Conservation (phyloP, 30 jellyfish, hydroid and myxozoan species). For the Aurelia coerulea region DNA sequence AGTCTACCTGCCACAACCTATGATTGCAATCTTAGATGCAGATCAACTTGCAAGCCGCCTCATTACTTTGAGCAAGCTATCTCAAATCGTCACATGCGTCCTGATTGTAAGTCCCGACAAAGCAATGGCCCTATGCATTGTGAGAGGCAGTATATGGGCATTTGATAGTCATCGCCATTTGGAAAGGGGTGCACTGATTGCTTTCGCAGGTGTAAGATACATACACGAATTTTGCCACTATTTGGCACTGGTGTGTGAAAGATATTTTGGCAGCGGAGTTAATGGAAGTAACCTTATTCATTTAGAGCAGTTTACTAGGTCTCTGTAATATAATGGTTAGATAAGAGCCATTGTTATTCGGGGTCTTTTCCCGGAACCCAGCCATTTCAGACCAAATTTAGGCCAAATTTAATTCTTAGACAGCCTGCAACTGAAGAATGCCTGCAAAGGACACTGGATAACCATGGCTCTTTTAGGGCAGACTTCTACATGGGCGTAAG, state of each 20-base stretch:
- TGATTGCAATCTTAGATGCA: neutral
- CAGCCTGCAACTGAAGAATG: too few species aligned
- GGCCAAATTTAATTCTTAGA: too few species aligned
- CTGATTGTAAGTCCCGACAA: slow-evolving; percentile 5
- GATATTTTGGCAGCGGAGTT: neutral
- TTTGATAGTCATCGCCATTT: slow-evolving; percentile 10
- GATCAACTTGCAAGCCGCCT: neutral
- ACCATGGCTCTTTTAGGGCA: too few species aligned
- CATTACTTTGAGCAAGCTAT: neutral
- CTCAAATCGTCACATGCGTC: neutral
- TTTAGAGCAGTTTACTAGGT: neutral
- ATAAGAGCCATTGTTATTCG: too few species aligned
- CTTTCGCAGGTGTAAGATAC: neutral
- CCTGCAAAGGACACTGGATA: too few species aligned
- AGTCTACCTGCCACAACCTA: slow-evolving; percentile 5
- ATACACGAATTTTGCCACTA: neutral
- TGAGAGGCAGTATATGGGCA: neutral
- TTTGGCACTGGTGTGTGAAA: neutral
- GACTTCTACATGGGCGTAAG: too few species aligned
- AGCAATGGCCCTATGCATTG: slow-evolving; percentile 8
- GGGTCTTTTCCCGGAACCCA: too few species aligned
- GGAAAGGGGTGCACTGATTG: slow-evolving; percentile 9
- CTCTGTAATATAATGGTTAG: too few species aligned
- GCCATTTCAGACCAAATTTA: too few species aligned
- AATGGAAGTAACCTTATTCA: slow-evolving; percentile 2